Evolutionary conservation across 2,113 vertebrate genomes (phyloP).

Genomic region (Entomyzon cyanotis): DNA sequence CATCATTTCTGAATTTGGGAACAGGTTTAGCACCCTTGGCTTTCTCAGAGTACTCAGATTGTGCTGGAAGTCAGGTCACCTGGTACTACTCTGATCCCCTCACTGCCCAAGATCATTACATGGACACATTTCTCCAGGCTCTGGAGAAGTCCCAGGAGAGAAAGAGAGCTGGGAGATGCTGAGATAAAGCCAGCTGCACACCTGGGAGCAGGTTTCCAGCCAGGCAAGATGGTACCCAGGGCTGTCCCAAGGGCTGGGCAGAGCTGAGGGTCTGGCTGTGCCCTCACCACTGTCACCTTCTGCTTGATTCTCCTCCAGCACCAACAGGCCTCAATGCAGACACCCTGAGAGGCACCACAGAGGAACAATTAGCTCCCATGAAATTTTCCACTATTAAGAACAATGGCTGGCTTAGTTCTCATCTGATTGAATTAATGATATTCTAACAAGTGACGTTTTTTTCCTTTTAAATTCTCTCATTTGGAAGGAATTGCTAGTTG

Average conservation of each 20-base stretch:
- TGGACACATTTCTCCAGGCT: not conserved
- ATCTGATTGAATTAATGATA: slow-evolving; percentile 21
- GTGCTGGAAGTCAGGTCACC: not conserved
- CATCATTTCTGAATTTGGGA: not conserved
- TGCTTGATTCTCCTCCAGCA: not conserved
- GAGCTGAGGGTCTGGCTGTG: not conserved
- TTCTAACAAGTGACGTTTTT: slow-evolving; percentile 5
- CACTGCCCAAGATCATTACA: not conserved
- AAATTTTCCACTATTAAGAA: slow-evolving; percentile 24
- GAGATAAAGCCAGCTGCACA: not conserved
- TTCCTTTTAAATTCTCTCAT: slow-evolving; percentile 45
- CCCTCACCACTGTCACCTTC: not conserved
- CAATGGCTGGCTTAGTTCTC: not conserved
- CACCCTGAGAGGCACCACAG: not conserved
- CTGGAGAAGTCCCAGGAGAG: not conserved
- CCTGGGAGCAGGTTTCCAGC: not conserved
- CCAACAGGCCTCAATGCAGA: not conserved
- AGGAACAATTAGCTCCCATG: slow-evolving; percentile 41
- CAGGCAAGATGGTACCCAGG: not conserved
- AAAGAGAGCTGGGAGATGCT: not conserved
- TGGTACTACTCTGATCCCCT: not conserved
- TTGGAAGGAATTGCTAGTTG: slow-evolving; percentile 55
- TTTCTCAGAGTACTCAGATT: not conserved
- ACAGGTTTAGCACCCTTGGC: not conserved
- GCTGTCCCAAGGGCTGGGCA: not conserved